Evolutionary conservation across 2,113 vertebrate genomes (phyloP), one percentile per base, ranked within the genome.

Genomic region (Erpornis zantholeuca): DNA sequence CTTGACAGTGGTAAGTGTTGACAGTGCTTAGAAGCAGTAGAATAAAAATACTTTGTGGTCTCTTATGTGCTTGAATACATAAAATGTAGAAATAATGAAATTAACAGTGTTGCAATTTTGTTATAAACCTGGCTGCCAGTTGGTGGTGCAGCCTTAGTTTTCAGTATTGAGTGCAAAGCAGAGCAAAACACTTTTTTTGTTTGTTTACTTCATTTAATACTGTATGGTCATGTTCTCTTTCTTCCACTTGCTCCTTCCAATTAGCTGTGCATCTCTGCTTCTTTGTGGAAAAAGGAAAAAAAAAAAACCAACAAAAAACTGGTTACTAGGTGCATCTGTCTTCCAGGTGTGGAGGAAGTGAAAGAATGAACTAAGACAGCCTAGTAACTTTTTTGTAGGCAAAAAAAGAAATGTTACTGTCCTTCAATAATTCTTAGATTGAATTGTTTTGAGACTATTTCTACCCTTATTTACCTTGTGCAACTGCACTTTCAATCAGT

Each of bases 1-100:
- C 97, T 98, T 18, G 99, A 99, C 31, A 98, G 98, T 96, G 99
- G 99, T 99, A 95, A 98, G 98, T 96, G n/a, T 12, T 80, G 60
- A 17, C 79, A 52, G 33, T 47, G 11, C 49, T 85, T 92, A 63
- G 40, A 83, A 94, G 59, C 38, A 82, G 27, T 12, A 63, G 38
- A 69, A 69, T 47, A 44, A 18, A 78, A 88, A 40, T 56, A 42
- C 22, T 50, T 44, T 36, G 14, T 47, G 18, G n/a, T 47, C 19
- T 76, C 29, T 59, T 70, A 44, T 45, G 7, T 47, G 15, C 36
- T 92, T 85, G 61, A 54, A 77, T 60, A 22, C 15, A 21, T n/a
- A 23, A 91, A 59, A 64, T 10, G 2, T 25, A 60, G 53, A 85
- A 87, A 12, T 25, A 57, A 4, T 54, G 14, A 36, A 14, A 45